phyloP scores from a whole-genome alignment of 2,113 vertebrate genomes.

The Rallus limicola region DNA sequence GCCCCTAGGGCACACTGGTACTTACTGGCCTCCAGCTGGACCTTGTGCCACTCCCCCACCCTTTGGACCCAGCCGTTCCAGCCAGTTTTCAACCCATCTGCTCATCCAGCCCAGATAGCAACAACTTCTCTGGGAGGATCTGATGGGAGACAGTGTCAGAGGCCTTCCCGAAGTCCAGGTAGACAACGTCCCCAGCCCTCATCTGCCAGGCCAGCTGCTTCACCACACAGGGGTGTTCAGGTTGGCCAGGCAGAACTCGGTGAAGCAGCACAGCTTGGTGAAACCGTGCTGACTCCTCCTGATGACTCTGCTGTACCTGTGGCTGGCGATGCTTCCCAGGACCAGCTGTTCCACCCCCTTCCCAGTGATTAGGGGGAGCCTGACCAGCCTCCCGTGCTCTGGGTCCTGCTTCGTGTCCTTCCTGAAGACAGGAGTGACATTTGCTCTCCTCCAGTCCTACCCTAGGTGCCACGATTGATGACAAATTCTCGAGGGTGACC shows the following conservation, averaged over 20 bases:
- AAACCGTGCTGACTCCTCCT: neutral
- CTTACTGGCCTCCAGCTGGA: neutral
- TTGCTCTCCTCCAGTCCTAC: neutral
- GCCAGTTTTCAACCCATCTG: neutral
- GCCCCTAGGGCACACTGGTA: too few relatives aligned
- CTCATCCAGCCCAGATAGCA: fast-evolving
- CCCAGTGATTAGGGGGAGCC: neutral
- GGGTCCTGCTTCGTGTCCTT: neutral
- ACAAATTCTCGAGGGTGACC: neutral
- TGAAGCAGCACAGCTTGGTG: too few relatives aligned
- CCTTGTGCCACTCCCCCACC: fast-evolving
- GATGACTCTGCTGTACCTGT: fast-evolving
- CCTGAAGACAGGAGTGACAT: neutral
- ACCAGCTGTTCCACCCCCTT: neutral
- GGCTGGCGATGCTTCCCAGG: neutral
- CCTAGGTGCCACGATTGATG: neutral
- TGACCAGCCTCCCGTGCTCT: too few relatives aligned
- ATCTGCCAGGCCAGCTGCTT: neutral
- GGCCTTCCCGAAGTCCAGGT: neutral
- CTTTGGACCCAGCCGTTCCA: neutral
- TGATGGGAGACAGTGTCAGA: neutral
- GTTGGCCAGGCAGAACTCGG: neutral
- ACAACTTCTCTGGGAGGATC: neutral
- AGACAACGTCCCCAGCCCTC: neutral
- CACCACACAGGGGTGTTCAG: fast-evolving